Percentiles rank a stretch among this genome's conserved stretches.
Evolutionary conservation across 1,140 invertebrate genomes (phyloP).

Genomic region (Cotesia glomerata): DNA sequence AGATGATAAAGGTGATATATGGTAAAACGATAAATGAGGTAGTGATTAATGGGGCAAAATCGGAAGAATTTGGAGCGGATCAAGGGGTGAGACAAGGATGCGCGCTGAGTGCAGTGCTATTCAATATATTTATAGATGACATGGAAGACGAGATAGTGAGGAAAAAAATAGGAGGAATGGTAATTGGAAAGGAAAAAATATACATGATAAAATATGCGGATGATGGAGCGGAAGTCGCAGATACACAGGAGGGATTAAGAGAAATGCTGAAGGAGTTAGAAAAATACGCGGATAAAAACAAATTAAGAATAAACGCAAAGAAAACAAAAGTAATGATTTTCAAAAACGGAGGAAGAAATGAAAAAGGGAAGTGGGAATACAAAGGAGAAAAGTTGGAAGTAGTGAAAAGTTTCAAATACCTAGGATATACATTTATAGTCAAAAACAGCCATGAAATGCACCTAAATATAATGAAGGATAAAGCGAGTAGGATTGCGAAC

Average conservation of each 20-base stretch:
- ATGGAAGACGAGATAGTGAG: not conserved
- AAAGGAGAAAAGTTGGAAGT: conserved; percentile 20
- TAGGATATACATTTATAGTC: not conserved
- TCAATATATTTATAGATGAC: not conserved
- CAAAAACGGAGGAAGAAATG: no score
- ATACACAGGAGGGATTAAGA: not conserved
- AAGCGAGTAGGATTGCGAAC: conserved; percentile 21
- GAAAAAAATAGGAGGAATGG: not conserved
- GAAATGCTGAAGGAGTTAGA: not conserved
- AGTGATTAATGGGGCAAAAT: not conserved
- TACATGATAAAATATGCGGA: not conserved
- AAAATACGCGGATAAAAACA: no score
- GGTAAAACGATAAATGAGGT: not conserved
- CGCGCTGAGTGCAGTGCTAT: no score
- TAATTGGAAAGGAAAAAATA: not conserved
- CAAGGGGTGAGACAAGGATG: not conserved
- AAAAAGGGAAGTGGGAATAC: no score
- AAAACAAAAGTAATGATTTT: no score
- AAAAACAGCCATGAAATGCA: not conserved
- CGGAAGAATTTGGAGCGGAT: not conserved
- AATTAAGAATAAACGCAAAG: no score
- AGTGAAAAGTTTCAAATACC: not conserved
- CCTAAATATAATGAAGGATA: not conserved
- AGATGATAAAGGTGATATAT: not conserved
- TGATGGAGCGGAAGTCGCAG: not conserved